Conservation (phyloP, 2,888 invertebrate genomes). For the Ophion ellenae region DNA sequence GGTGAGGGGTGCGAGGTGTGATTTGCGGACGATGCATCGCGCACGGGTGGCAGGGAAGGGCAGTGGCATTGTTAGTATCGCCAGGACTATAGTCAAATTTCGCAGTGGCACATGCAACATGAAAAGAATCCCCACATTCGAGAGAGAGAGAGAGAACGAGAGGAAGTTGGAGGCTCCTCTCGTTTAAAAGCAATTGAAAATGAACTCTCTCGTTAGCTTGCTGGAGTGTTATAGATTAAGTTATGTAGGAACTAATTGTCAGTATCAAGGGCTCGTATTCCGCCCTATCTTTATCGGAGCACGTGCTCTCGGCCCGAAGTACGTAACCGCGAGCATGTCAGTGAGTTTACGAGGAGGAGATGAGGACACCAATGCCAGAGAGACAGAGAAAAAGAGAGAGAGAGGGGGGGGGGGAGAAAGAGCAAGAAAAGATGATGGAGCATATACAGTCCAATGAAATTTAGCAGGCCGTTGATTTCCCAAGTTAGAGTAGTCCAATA, state of each 20-base stretch:
- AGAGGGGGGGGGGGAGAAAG: neutral
- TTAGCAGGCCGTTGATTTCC: constrained; percentile 26
- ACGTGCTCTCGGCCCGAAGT: constrained; percentile 37
- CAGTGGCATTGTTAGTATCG: too few relatives aligned
- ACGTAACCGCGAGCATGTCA: constrained; percentile 12
- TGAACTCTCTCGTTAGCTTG: neutral
- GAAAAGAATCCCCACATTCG: too few relatives aligned
- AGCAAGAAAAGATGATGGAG: neutral
- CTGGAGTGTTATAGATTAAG: constrained; percentile 33
- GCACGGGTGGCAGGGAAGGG: too few relatives aligned
- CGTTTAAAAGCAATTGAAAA: neutral
- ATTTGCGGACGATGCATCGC: too few relatives aligned
- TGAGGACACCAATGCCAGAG: neutral
- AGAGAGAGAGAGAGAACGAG: neutral
- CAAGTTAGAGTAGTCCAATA: constrained; percentile 1
- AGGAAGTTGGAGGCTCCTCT: neutral
- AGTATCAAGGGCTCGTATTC: constrained; percentile 32
- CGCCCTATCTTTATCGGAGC: constrained; percentile 42
- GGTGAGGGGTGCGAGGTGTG: too few relatives aligned
- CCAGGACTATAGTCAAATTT: too few relatives aligned
- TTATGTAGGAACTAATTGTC: constrained; percentile 30
- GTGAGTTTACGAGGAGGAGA: constrained; percentile 5
- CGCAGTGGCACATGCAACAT: too few relatives aligned
- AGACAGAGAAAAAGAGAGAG: neutral
- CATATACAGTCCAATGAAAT: constrained; percentile 17